These are phyloP conservation scores for Epizoanthus stellaris DNA, from an alignment of 92 coral and sea anemone genomes.

Conservation along the genomic window DNA sequence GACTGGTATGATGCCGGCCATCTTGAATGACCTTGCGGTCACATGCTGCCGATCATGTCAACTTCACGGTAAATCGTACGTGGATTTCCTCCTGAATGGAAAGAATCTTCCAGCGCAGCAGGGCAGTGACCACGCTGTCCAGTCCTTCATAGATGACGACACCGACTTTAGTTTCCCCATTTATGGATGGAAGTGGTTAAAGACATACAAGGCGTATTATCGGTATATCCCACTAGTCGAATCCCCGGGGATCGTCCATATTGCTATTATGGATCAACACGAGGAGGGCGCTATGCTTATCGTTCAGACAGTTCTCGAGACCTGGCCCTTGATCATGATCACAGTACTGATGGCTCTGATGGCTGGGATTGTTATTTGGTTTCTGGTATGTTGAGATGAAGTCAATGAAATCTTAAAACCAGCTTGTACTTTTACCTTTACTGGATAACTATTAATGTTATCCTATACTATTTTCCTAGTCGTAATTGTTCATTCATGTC, in stretches of 20 bases:
- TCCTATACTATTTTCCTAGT: background rate
- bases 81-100: conserved; percentile 76
- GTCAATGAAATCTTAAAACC: too few relatives aligned
- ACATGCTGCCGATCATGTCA: conserved; percentile 77
- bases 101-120: conserved; percentile 58
- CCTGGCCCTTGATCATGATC: conserved; percentile 73
- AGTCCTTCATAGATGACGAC: conserved; percentile 52
- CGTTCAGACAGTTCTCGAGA: conserved; percentile 52
- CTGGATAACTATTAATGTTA: too few relatives aligned
- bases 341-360: conserved; percentile 59
- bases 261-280: conserved; percentile 54
- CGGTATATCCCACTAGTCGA: conserved; percentile 77
- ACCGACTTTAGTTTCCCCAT: conserved; percentile 72
- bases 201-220: conserved; percentile 57
- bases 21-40: conserved; percentile 68
- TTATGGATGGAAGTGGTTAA: conserved; percentile 83
- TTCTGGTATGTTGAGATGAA: conserved; percentile 61
- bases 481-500: too few relatives aligned
- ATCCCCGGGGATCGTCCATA: conserved; percentile 79
- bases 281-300: conserved; percentile 55
- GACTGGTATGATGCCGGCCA: conserved; percentile 84
- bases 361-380: conserved; percentile 80
- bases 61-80: conserved; percentile 72
- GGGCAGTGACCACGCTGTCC: conserved; percentile 64
- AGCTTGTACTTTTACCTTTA: too few relatives aligned